Conservation (phyloP, 2,113 vertebrate genomes). For the Rhombomys opimus region DNA sequence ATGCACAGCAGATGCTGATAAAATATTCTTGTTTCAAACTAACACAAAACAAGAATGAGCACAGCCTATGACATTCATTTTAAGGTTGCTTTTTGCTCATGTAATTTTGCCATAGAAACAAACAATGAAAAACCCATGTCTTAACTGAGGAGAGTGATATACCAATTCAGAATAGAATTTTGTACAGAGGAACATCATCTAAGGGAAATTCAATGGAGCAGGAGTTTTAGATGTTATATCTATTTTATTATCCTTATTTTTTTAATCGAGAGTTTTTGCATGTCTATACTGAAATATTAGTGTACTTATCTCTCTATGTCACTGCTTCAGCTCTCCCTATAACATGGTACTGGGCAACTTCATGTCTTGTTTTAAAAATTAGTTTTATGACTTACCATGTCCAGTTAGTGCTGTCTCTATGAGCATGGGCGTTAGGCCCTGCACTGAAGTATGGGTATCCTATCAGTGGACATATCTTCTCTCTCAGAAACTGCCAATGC, state of each 20-base stretch:
- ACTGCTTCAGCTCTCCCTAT: too few species aligned
- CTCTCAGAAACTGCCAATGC: neutral
- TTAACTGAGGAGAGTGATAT: neutral
- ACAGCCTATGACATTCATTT: neutral
- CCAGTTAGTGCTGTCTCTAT: neutral
- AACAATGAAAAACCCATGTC: neutral
- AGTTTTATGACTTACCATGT: neutral
- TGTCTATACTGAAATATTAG: neutral
- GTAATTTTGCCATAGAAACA: neutral
- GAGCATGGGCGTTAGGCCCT: too few species aligned
- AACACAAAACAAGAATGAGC: neutral
- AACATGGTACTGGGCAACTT: neutral
- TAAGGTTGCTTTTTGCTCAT: neutral
- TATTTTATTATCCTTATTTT: neutral
- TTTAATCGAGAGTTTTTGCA: neutral
- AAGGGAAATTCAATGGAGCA: neutral
- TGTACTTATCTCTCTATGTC: neutral
- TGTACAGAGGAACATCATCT: conserved; percentile 23
- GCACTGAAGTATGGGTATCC: neutral
- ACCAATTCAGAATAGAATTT: neutral
- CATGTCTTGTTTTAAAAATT: neutral
- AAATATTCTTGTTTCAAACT: conserved; percentile 24
- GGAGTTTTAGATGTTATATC: neutral
- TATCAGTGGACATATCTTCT: too few species aligned
- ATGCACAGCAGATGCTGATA: neutral